Conservation (phyloP, 2,888 invertebrate species). For the Norana najaformis region DNA sequence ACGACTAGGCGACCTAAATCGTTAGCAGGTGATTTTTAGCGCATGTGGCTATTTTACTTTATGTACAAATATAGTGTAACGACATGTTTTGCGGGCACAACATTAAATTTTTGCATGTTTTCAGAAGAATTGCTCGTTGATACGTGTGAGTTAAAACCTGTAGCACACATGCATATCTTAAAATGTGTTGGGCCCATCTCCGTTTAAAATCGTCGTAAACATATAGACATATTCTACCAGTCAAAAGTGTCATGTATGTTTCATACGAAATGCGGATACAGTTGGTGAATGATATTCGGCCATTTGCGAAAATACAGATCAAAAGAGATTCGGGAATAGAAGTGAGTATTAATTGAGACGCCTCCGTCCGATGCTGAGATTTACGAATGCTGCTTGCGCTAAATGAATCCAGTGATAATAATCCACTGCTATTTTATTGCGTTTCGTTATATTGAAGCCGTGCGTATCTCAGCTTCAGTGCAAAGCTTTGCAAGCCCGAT, state of each 20-base stretch:
- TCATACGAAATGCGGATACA: not conserved
- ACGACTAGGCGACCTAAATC: too few species aligned
- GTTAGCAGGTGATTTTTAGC: not conserved
- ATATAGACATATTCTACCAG: not conserved
- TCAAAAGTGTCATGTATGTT: not conserved
- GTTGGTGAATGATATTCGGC: not conserved
- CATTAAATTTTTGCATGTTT: too few species aligned
- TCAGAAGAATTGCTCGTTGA: too few species aligned
- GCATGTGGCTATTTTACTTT: not conserved
- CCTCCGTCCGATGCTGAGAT: not conserved
- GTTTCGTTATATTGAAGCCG: conserved; percentile 13
- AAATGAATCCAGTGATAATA: not conserved
- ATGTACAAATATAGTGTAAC: not conserved
- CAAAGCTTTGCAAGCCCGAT: not conserved
- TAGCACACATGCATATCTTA: too few species aligned
- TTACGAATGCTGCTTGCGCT: not conserved
- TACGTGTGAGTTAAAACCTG: too few species aligned
- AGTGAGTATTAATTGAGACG: not conserved
- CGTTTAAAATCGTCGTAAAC: too few species aligned
- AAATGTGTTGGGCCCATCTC: not conserved
- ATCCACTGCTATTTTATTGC: not conserved
- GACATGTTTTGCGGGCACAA: too few species aligned
- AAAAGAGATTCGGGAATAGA: not conserved
- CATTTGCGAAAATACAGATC: not conserved
- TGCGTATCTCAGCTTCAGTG: not conserved